phyloP scores from a whole-genome alignment of 2,888 invertebrate species.

The Drepanosiphum platanoidis region DNA sequence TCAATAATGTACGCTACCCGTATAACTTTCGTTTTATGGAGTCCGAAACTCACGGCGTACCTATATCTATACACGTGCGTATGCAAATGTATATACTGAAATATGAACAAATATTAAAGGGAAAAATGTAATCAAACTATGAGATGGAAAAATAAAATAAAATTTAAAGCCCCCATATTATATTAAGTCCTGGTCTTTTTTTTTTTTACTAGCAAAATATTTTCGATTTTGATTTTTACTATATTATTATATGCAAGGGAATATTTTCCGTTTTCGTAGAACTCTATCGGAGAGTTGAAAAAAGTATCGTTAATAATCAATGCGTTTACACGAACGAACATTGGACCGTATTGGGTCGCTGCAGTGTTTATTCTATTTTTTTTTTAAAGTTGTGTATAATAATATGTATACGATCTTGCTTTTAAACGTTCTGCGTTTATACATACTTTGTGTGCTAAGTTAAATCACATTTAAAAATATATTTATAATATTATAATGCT shows the following conservation, averaged over 20 bases:
- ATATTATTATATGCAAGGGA: too few species aligned
- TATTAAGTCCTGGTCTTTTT: not conserved
- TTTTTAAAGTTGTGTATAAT: too few species aligned
- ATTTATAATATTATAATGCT: too few species aligned
- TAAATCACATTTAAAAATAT: too few species aligned
- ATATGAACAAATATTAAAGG: not conserved
- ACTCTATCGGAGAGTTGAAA: too few species aligned
- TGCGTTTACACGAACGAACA: too few species aligned
- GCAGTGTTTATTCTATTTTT: too few species aligned
- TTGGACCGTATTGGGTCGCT: too few species aligned
- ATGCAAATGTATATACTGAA: not conserved
- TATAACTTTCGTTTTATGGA: conserved; percentile 18
- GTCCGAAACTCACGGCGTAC: not conserved
- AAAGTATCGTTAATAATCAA: not conserved
- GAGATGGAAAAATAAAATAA: not conserved
- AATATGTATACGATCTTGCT: too few species aligned
- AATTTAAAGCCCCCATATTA: not conserved
- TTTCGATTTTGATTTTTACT: not conserved
- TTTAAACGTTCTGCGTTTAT: too few species aligned
- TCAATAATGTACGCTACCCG: conserved; percentile 15
- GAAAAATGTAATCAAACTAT: not conserved
- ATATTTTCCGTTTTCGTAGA: not conserved
- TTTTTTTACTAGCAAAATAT: not conserved
- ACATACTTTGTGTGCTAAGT: too few species aligned
- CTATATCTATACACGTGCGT: too few species aligned